Evolutionary conservation across 1,140 invertebrate species (phyloP), one percentile per base, ranked within the genome.

Genomic region (Ridgeia piscesae): DNA sequence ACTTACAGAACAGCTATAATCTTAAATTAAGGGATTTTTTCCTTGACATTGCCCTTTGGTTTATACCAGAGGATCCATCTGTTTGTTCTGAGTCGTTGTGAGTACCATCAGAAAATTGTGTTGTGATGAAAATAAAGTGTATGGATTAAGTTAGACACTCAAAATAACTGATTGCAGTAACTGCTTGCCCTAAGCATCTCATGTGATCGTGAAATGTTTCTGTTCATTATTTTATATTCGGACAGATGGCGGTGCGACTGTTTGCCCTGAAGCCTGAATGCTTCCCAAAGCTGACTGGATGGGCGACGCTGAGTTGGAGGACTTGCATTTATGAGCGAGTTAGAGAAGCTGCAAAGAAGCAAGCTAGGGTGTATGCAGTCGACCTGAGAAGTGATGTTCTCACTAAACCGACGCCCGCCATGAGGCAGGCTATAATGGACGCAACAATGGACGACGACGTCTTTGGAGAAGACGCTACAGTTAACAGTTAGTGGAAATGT

Each of bases 381-480:
- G 97, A 98, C 95, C 95, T 98, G 88, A 95, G 97, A 92, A 98
- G 97, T 95, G 98, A 98, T 94, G 98, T 97, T 0, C 94, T 98
- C 1, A 97, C 97, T 1, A 97, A 97, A 95, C 98, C 99, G 9
- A 98, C 97, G 6, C 93, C 96, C 42, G 97, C 97, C 91, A 99
- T 99, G 99, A 97, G 97, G 93, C 95, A 97, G 94, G 98, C 98
- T 1, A 99, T 99, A 98, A 97, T 97, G 89, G 96, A 97, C 89
- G 98, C 98, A 0, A 97, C 97, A 35, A 97, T 99, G 14, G 99
- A 98, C 0, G 99, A 99, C 96, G 98, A 99, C 96, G 98, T 99
- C 0, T 98, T 97, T 94, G 97, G 97, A 8, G 99, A 99, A 96
- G 99, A 99, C 96, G 98, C 98, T 6, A 99, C 98, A 6, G 97